These are phyloP conservation scores for Agrilus cyanescens DNA, from an alignment of 2,888 invertebrate species.

Conservation along the genomic window DNA sequence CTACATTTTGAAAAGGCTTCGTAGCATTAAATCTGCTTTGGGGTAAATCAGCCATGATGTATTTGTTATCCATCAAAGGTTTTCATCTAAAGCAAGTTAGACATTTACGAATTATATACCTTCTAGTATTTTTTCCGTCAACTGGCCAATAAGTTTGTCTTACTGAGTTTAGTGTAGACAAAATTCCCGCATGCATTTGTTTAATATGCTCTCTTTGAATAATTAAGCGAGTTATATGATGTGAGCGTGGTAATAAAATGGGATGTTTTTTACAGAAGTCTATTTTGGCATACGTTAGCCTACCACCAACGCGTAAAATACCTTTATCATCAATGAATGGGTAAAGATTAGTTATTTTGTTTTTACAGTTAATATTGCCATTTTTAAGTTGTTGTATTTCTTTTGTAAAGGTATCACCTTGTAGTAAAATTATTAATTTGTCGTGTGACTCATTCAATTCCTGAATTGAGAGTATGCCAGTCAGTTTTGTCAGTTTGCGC, in stretches of 20 bases:
- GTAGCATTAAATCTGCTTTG: slow-evolving; percentile 11
- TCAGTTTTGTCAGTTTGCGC: background rate
- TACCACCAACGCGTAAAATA: slow-evolving; percentile 12
- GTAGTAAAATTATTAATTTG: slow-evolving; percentile 5
- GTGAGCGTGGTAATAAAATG: slow-evolving; percentile 9
- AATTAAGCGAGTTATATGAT: background rate
- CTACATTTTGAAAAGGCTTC: slow-evolving; percentile 11
- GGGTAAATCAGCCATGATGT: slow-evolving; percentile 17
- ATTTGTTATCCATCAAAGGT: slow-evolving; percentile 5
- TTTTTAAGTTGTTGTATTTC: slow-evolving; percentile 5
- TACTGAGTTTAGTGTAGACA: slow-evolving; percentile 13
- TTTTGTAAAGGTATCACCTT: slow-evolving; percentile 5
- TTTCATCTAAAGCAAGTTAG: slow-evolving; percentile 6
- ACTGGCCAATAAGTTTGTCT: slow-evolving; percentile 12
- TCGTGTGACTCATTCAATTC: background rate
- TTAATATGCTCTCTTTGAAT: too few species aligned
- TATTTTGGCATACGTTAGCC: slow-evolving; percentile 10
- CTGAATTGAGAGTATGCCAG: background rate
- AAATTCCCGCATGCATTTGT: slow-evolving; percentile 6
- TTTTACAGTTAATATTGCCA: background rate
- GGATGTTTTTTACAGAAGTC: slow-evolving; percentile 7
- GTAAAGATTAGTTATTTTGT: background rate
- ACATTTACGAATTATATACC: slow-evolving; percentile 10
- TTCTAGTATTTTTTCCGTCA: slow-evolving; percentile 6
- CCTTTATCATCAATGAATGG: slow-evolving; percentile 9